These are phyloP conservation scores for Amazona guildingii DNA, from an alignment of 2,113 vertebrate genomes.

Conservation along the genomic window DNA sequence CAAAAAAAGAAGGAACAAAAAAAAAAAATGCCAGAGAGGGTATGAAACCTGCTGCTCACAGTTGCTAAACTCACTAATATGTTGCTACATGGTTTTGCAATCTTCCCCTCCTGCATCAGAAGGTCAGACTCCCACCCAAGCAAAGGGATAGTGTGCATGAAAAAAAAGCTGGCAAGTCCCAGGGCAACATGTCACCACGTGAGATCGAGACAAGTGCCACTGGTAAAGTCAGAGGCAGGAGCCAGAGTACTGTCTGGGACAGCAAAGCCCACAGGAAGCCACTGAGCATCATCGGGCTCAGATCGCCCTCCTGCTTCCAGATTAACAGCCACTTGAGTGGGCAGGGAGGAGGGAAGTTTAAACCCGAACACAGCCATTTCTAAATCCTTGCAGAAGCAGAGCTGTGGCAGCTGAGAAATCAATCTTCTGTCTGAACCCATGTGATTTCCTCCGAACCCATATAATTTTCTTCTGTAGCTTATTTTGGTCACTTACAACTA, in stretches of 20 bases:
- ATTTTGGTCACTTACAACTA: constrained; percentile 85
- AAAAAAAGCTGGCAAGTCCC: not conserved
- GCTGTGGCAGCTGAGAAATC: not conserved
- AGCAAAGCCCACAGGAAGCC: not conserved
- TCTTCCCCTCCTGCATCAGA: not conserved
- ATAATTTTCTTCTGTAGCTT: rapidly evolving
- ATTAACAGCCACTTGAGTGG: rapidly evolving
- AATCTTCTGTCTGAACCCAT: not conserved
- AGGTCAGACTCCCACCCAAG: not conserved
- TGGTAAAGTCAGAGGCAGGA: not conserved
- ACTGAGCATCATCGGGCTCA: not conserved
- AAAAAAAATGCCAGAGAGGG: not conserved
- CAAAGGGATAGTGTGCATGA: not conserved
- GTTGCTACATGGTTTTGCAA: not conserved
- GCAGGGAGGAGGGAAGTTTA: not conserved
- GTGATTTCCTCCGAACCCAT: rapidly evolving
- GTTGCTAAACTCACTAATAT: not conserved
- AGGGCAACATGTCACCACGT: not conserved
- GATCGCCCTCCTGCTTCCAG: not conserved
- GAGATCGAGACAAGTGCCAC: not conserved
- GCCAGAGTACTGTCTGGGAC: not conserved
- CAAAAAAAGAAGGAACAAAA: not conserved
- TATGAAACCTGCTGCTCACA: not conserved
- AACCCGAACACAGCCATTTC: not conserved
- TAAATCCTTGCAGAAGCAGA: not conserved